phyloP scores from a whole-genome alignment of 1,140 invertebrate species.

The Tyrophagus putrescentiae region DNA sequence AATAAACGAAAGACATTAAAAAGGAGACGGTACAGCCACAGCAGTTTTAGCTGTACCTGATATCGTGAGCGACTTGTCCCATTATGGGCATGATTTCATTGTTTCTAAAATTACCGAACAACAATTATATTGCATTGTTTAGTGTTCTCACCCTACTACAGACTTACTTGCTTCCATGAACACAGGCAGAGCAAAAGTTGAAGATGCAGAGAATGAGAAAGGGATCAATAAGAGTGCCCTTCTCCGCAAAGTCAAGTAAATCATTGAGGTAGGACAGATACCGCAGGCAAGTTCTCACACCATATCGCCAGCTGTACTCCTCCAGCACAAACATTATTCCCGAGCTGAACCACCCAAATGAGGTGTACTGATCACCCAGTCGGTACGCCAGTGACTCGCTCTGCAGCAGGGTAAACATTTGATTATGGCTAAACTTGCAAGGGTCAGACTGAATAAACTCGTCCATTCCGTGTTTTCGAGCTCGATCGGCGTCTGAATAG shows the following conservation, averaged over 20 bases:
- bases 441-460: conserved; percentile 97
- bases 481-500: conserved; percentile 88
- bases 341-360: conserved; percentile 97
- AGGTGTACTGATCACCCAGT: conserved; percentile 90
- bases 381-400: conserved; percentile 84
- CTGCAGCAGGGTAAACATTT: conserved; percentile 78
- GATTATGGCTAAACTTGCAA: conserved; percentile 85
- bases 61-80: conserved; percentile 29
- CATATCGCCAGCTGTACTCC: conserved; percentile 94
- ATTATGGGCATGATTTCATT: conserved; percentile 9
- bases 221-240: conserved; percentile 88
- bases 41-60: conserved; percentile 24
- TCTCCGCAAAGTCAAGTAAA: conserved; percentile 76
- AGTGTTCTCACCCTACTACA: neutral
- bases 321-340: conserved; percentile 96
- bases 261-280: conserved; percentile 93
- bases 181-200: conserved; percentile 96
- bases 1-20: conserved; percentile 7
- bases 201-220: conserved; percentile 97
- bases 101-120: neutral
- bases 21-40: neutral
- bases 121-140: neutral
- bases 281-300: conserved; percentile 86
- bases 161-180: conserved; percentile 80
- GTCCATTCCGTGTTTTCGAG: conserved; percentile 95